Base-by-base conservation (phyloP, 2,797 vertebrate genomes). In the Apogon hyalosoma region DNA sequence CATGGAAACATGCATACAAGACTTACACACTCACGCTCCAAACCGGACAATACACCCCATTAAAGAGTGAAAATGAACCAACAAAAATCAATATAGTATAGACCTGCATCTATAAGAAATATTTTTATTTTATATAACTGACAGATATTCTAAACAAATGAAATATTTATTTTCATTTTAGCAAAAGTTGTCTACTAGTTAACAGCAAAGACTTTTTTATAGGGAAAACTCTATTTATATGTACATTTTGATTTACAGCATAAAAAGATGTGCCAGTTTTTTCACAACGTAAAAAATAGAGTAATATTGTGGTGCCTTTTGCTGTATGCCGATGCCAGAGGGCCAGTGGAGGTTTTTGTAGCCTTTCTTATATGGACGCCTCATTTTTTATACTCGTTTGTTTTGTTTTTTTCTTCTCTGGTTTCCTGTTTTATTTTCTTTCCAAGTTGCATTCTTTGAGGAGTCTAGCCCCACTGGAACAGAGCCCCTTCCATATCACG, bases 151-250 rank as follows among this genome's bases (percentile, higher is more conserved):
- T 97, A 98, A 97, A 98, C 95, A 96, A 98, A 97, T 96, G 94
- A 97, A 98, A 98, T 97, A 97, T 98, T 99, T 99, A 99, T 99
- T 99, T 99, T 99, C 96, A 97, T 97, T 99, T 98, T 98, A 98
- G 96, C 96, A 96, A 96, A 96, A 95, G 94, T 97, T 98, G 96
- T 98, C 96, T 99, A 97, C 96, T 97, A 98, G 97, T 96, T 97
- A 96, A 96, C 79, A 92, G 96, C 96, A 96, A 97, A 98, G 96
- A 97, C 96, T 96, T 98, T 92, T 98, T 99, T 99, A 97, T 98
- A 98, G 96, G 96, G 96, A 97, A 94, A 96, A 96, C 93, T 94
- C 96, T 99, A 99, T 99, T 99, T 99, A 98, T 98, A 99, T 97
- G 96, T 97, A 97, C 96, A 96, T 97, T 97, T 97, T 97, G 95